A percentile compares a stretch with the other conserved stretches of the same genome.
Conservation (phyloP, 2,888 invertebrate species). For the Lycocerus yunnanus region DNA sequence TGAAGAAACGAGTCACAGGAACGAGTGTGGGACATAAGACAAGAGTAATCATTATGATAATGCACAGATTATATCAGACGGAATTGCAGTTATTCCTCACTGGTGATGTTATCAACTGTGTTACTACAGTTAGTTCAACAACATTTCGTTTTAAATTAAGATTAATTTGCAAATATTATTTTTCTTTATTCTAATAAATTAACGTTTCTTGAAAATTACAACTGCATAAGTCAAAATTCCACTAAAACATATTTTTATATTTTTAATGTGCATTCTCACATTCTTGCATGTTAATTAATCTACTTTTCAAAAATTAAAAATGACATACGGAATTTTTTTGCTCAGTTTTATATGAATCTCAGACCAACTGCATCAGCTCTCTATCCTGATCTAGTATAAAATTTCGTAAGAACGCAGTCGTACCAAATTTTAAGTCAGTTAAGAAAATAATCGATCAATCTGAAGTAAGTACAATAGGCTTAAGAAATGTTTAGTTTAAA, state of each 20-base stretch:
- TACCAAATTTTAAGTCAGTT: too few species aligned
- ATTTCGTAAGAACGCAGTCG: too few species aligned
- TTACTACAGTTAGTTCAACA: constrained; percentile 30
- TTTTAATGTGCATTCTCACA: background rate
- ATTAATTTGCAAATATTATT: constrained; percentile 19
- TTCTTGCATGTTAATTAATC: background rate
- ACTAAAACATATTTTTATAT: background rate
- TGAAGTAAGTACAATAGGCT: too few species aligned
- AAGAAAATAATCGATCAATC: too few species aligned
- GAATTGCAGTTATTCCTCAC: constrained; percentile 35
- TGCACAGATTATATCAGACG: constrained; percentile 34
- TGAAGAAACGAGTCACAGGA: constrained; percentile 37
- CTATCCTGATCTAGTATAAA: too few species aligned
- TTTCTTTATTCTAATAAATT: background rate
- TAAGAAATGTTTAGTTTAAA: too few species aligned
- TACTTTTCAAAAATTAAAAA: background rate
- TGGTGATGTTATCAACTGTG: constrained; percentile 28
- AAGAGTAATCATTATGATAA: constrained; percentile 38
- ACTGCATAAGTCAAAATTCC: background rate
- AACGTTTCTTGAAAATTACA: background rate
- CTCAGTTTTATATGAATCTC: background rate
- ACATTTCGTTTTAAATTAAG: constrained; percentile 24
- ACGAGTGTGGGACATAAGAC: constrained; percentile 40
- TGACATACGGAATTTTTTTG: background rate
- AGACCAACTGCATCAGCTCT: too few species aligned